These are phyloP conservation scores for Octonoba sinensis DNA, from an alignment of 2,888 invertebrate species.

Conservation along the genomic window DNA sequence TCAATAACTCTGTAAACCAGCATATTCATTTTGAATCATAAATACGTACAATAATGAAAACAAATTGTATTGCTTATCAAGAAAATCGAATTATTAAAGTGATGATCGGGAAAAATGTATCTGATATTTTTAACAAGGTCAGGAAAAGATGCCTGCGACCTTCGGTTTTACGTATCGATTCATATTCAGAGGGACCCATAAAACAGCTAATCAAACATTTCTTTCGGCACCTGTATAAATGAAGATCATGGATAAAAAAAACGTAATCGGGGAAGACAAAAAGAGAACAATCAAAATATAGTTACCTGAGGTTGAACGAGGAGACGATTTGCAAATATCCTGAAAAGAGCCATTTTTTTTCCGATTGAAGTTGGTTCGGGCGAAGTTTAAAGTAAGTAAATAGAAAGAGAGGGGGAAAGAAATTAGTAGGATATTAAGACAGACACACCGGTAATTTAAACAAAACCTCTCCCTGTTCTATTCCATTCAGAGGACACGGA, in stretches of 20 bases:
- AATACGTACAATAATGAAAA: too few species aligned
- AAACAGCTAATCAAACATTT: too few species aligned
- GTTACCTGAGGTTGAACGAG: slow-evolving; percentile 63
- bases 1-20: too few species aligned
- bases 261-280: neutral
- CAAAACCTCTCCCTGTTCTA: slow-evolving; percentile 14
- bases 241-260: neutral
- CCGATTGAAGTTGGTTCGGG: neutral
- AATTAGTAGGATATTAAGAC: neutral
- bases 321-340: slow-evolving; percentile 62
- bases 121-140: too few species aligned
- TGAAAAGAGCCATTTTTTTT: slow-evolving; percentile 64
- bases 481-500: slow-evolving; percentile 44
- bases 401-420: neutral
- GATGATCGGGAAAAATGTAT: too few species aligned
- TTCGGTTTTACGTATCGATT: too few species aligned
- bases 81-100: too few species aligned
- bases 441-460: slow-evolving; percentile 1
- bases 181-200: too few species aligned
- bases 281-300: slow-evolving; percentile 8
- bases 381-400: neutral
- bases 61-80: too few species aligned
- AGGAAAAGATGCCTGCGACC: too few species aligned
- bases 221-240: too few species aligned
- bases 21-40: too few species aligned